Conservation (phyloP, 2,113 vertebrate species). For the Garra rufa region DNA sequence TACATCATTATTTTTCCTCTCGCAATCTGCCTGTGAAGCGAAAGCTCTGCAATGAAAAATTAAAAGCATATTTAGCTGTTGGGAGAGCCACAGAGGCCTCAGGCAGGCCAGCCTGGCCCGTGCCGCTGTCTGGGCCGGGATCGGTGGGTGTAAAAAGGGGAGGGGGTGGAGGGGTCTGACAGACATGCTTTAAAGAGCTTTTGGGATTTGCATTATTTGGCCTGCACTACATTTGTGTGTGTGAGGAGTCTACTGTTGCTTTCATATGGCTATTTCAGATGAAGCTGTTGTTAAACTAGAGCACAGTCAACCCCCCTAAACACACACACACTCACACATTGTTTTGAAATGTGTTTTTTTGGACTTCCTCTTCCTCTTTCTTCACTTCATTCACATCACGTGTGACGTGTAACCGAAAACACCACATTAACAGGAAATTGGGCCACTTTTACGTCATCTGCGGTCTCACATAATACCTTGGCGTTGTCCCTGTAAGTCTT, state of each 20-base stretch:
- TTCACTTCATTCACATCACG: slow-evolving; percentile 7
- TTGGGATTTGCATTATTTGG: slow-evolving; percentile 27
- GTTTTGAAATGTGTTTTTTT: slow-evolving; percentile 26
- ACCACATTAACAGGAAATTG: slow-evolving; percentile 41
- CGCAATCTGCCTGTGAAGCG: slow-evolving; percentile 40
- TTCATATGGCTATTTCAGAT: slow-evolving; percentile 12
- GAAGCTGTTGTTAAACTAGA: slow-evolving; percentile 23
- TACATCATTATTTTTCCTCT: slow-evolving; percentile 46
- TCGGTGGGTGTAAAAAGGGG: not conserved
- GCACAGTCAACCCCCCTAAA: not conserved
- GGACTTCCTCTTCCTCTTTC: slow-evolving; percentile 54
- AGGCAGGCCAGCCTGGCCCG: slow-evolving; percentile 35
- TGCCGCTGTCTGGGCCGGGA: slow-evolving; percentile 10
- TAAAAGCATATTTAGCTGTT: slow-evolving; percentile 54
- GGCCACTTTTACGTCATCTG: slow-evolving; percentile 28
- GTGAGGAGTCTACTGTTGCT: slow-evolving; percentile 35
- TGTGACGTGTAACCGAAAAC: slow-evolving; percentile 18
- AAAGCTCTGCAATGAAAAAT: slow-evolving; percentile 65
- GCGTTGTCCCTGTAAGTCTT: not conserved
- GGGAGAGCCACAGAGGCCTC: slow-evolving; percentile 54
- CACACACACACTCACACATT: not conserved
- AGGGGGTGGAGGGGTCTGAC: slow-evolving; percentile 7
- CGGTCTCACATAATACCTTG: not conserved
- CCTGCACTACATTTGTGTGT: slow-evolving; percentile 2
- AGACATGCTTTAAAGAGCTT: slow-evolving; percentile 45